Evolutionary conservation across 2,113 vertebrate genomes (phyloP), one percentile per base, ranked within the genome.

Genomic region (Arenaria interpres): DNA sequence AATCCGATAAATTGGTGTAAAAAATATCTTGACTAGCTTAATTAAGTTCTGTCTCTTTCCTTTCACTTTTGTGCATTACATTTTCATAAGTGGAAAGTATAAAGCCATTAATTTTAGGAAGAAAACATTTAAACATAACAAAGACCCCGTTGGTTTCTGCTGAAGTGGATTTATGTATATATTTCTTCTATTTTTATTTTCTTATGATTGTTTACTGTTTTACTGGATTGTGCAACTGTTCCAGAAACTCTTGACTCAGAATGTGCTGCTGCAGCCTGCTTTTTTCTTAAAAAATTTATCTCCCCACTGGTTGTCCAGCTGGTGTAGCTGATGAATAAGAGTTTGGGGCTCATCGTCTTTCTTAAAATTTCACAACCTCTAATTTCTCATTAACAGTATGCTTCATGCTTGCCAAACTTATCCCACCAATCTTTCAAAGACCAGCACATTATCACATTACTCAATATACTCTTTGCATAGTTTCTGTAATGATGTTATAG

Each of bases 251-350:
- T 71, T 88, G 63, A 80, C 32, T 86, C 86, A 74, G 68, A 82
- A 82, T 86, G 64, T 89, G 62, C 76, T 94, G 62, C 78, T 95
- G 64, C 81, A 94, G 35, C 64, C 75, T 96, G 68, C 30, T 81
- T 96, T 96, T 80, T 67, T 27, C 33, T 80, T 93, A 14, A 90
- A 94, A 91, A 48, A 30, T 17, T 8, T 35, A 18, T 80, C 71
- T 93, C 39, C 27, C 33, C 0, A 1, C 45, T 85, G 91, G 73
- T 57, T 87, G 76, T 96, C 86, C 84, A 89, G 76, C 68, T 79
- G 78, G 12, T 85, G 35, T 85, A 87, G 67, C 78, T 78, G 64
- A 64, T 89, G 81, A 94, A 67, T 82, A 95, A 91, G 54, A 84
- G 12, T 90, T 85, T 78, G 87, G 56, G 53, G 37, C 19, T 78